phyloP scores from a whole-genome alignment of 2,797 vertebrate genomes.

The Macrochelys suwanniensis region DNA sequence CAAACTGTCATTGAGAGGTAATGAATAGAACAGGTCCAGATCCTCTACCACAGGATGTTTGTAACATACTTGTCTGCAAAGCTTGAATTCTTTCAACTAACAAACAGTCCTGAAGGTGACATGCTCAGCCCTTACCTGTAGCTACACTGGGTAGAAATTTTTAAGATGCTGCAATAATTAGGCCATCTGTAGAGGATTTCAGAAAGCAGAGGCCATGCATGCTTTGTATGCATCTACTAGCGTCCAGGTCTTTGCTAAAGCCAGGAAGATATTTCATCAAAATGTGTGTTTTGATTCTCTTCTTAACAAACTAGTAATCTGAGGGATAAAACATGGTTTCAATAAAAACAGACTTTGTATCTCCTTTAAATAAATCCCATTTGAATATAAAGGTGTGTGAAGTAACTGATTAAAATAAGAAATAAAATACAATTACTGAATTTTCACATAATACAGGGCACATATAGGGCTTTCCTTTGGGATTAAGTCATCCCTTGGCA shows the following conservation, averaged over 20 bases:
- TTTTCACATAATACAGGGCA: neutral
- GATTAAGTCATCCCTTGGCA: neutral
- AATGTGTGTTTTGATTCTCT: neutral
- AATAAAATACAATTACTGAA: neutral
- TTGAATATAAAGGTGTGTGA: neutral
- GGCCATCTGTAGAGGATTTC: neutral
- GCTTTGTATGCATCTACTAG: neutral
- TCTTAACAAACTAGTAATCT: neutral
- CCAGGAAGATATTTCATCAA: neutral
- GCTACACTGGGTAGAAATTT: neutral
- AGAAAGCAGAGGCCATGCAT: neutral
- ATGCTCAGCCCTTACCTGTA: neutral
- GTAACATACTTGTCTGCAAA: neutral
- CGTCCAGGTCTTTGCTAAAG: neutral
- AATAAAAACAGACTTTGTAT: neutral
- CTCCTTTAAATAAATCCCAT: neutral
- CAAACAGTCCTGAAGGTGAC: slow-evolving; percentile 1
- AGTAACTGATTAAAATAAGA: neutral
- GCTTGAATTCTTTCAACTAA: slow-evolving; percentile 17
- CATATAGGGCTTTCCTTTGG: neutral
- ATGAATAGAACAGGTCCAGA: neutral
- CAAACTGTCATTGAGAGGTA: neutral
- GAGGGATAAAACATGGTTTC: neutral
- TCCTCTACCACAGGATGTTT: neutral
- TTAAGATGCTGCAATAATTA: slow-evolving; percentile 16